These are phyloP conservation scores for Colostygia pectinataria DNA, from an alignment of 2,888 invertebrate genomes.

Conservation along the genomic window DNA sequence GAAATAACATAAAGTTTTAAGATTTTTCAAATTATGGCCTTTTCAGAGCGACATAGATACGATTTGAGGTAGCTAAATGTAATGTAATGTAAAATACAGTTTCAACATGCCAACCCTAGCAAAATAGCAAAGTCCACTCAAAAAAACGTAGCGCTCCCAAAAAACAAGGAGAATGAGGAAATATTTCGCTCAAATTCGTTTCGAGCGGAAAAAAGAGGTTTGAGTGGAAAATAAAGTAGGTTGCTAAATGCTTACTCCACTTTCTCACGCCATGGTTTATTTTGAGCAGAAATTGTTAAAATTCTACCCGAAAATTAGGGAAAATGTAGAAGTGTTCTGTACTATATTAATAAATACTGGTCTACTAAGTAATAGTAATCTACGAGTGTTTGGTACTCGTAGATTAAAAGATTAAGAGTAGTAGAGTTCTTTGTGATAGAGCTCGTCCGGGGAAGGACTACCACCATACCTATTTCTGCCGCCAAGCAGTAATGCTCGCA, in stretches of 20 bases:
- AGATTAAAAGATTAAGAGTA: too few relatives aligned
- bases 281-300: slow-evolving; percentile 23
- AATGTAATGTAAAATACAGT: too few relatives aligned
- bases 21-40: background rate
- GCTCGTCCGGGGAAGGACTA: too few relatives aligned
- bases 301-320: slow-evolving; percentile 19
- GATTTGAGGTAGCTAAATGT: too few relatives aligned
- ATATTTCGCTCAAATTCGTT: slow-evolving; percentile 24
- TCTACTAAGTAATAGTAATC: too few relatives aligned
- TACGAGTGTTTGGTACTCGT: too few relatives aligned
- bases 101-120: too few relatives aligned
- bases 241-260: slow-evolving; percentile 42
- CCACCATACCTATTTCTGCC: too few relatives aligned
- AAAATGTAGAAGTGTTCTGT: slow-evolving; percentile 22
- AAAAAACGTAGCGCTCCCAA: slow-evolving; percentile 11
- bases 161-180: slow-evolving; percentile 19
- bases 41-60: background rate
- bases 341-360: too few relatives aligned
- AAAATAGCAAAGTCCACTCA: background rate
- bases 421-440: too few relatives aligned
- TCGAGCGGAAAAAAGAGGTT: slow-evolving; percentile 22
- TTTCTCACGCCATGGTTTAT: slow-evolving; percentile 38
- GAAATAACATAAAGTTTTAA: too few relatives aligned
- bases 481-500: too few relatives aligned
- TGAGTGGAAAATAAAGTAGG: slow-evolving; percentile 34